These are phyloP conservation scores for Apistogramma diplotaenia DNA, from an alignment of 2,113 vertebrate species.

Conservation along the genomic window DNA sequence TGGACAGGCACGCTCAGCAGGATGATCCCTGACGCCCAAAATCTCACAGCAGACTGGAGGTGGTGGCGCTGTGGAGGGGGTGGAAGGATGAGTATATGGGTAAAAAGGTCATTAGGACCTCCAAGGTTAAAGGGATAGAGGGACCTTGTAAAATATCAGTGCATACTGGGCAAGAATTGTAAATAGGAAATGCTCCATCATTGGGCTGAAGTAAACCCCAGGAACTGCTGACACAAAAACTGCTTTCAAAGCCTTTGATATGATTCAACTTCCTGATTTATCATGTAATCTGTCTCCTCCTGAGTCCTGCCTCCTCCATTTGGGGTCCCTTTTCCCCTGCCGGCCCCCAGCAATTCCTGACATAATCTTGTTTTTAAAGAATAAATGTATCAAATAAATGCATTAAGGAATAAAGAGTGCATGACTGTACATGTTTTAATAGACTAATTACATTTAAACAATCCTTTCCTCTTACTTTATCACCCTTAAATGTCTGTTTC, in stretches of 20 bases:
- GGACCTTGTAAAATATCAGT: neutral
- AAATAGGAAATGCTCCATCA: neutral
- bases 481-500: neutral
- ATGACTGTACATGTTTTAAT: neutral
- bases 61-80: slow-evolving; percentile 4
- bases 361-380: too few species aligned
- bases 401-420: too few species aligned
- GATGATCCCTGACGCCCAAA: neutral
- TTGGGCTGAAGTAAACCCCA: neutral
- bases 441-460: neutral
- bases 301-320: too few species aligned
- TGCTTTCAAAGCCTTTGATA: neutral
- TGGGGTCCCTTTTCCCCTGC: too few species aligned
- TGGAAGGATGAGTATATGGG: neutral
- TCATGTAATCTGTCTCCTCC: too few species aligned
- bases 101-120: neutral
- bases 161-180: neutral
- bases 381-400: too few species aligned
- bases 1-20: slow-evolving; percentile 27
- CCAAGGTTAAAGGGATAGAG: neutral
- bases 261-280: too few species aligned
- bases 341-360: too few species aligned
- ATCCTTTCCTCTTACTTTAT: neutral
- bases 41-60: slow-evolving; percentile 33
- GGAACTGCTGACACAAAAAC: too few species aligned